A percentile compares a stretch with the other conserved stretches of the same genome.
Evolutionary conservation across 2,113 vertebrate species (phyloP).

Genomic region (Percina caprodes): DNA sequence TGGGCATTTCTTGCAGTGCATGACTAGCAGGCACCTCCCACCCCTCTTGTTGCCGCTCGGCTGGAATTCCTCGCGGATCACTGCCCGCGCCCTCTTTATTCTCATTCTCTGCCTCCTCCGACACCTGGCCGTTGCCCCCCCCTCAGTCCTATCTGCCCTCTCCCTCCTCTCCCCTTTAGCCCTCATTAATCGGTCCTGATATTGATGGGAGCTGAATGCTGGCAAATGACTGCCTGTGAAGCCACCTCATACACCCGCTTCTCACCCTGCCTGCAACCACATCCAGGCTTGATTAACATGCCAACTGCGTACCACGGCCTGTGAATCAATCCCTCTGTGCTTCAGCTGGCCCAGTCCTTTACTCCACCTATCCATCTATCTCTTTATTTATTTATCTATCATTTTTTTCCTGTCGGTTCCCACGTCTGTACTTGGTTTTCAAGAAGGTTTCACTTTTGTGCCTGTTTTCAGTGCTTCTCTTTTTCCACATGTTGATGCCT

Average conservation of each 20-base stretch:
- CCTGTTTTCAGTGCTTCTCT: slow-evolving; percentile 26
- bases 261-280: slow-evolving; percentile 70
- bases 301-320: slow-evolving; percentile 56
- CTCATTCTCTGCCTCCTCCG: slow-evolving; percentile 79
- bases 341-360: slow-evolving; percentile 61
- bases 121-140: slow-evolving; percentile 80
- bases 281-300: slow-evolving; percentile 81
- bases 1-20: slow-evolving; percentile 49
- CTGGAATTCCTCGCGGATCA: slow-evolving; percentile 85
- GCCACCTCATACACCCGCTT: slow-evolving; percentile 65
- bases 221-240: slow-evolving; percentile 80
- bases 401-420: slow-evolving; percentile 40
- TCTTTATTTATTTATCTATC: slow-evolving; percentile 28
- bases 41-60: slow-evolving; percentile 66
- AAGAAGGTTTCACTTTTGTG: slow-evolving; percentile 55
- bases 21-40: slow-evolving; percentile 24
- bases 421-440: slow-evolving; percentile 27
- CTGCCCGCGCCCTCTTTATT: slow-evolving; percentile 84
- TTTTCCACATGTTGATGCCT: slow-evolving; percentile 75
- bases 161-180: slow-evolving; percentile 54
- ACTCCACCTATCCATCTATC: slow-evolving; percentile 29
- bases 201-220: slow-evolving; percentile 86
- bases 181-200: slow-evolving; percentile 86
- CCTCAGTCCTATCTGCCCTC: slow-evolving; percentile 45
- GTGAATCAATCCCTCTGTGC: slow-evolving; percentile 73